phyloP scores from a whole-genome alignment of 2,888 invertebrate species.

The Caenorhabditis sp. region DNA sequence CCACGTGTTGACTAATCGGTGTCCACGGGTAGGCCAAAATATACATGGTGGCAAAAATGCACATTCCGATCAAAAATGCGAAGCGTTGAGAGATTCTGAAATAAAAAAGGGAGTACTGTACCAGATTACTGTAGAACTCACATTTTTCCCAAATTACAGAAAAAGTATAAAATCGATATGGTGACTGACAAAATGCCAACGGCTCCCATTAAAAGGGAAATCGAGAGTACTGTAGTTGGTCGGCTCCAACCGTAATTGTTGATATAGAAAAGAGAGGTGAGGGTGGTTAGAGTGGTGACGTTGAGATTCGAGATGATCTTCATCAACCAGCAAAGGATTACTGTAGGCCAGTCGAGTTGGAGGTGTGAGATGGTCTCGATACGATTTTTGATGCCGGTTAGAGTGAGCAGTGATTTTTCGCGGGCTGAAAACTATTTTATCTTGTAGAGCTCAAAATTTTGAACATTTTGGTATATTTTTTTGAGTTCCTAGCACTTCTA shows the following conservation, averaged over 20 bases:
- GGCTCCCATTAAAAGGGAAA: conserved; percentile 34
- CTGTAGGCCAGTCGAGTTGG: conserved; percentile 45
- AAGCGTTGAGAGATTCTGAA: conserved; percentile 4
- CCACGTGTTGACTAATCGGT: conserved; percentile 23
- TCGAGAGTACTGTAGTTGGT: conserved; percentile 31
- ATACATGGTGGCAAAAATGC: conserved; percentile 46
- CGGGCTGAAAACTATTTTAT: conserved; percentile 10
- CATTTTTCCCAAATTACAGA: conserved; percentile 31
- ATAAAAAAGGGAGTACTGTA: too few species aligned
- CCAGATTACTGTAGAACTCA: conserved; percentile 3
- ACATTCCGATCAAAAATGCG: conserved; percentile 39
- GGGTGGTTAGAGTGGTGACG: conserved; percentile 42
- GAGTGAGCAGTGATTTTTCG: conserved; percentile 21
- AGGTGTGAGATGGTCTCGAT: conserved; percentile 23
- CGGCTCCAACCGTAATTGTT: conserved; percentile 47
- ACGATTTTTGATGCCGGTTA: conserved; percentile 18
- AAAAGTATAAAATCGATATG: conserved; percentile 35
- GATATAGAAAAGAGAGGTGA: conserved; percentile 42
- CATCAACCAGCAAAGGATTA: conserved; percentile 47
- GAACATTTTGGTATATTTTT: not conserved
- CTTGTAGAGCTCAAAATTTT: too few species aligned
- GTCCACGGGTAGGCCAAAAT: conserved; percentile 44
- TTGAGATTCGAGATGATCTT: conserved; percentile 41
- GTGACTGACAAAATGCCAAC: conserved; percentile 43
- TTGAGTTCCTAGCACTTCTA: not conserved